Conservation (phyloP, 2,113 vertebrate species). For the Reinhardtius hippoglossoides region DNA sequence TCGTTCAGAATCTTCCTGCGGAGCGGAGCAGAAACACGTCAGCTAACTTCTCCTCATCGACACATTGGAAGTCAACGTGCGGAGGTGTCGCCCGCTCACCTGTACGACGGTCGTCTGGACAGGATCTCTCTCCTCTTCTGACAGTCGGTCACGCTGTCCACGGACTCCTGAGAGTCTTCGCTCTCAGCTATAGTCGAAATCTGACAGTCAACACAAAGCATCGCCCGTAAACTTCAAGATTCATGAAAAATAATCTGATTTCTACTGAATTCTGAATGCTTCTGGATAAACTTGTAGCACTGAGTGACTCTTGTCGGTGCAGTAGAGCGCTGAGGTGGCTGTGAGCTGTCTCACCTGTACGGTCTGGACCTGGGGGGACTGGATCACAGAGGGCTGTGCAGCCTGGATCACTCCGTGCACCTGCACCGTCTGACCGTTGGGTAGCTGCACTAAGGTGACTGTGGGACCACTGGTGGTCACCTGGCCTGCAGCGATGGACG, state of each 20-base stretch:
- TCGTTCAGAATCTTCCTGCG: constrained; percentile 99
- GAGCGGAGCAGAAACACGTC: neutral
- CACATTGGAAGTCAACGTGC: no score
- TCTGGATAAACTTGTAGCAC: no score
- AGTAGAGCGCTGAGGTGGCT: no score
- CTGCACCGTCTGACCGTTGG: constrained; percentile 98
- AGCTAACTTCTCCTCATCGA: neutral
- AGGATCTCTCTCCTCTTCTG: constrained; percentile 99
- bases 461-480: constrained; percentile 90
- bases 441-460: constrained; percentile 95
- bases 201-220: constrained; percentile 68
- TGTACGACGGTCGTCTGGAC: constrained; percentile 96
- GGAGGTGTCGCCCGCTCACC: constrained; percentile 76
- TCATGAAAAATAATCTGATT: neutral
- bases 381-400: constrained; percentile 97
- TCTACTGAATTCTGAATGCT: no score
- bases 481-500: constrained; percentile 91
- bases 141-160: constrained; percentile 96
- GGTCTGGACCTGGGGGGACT: constrained; percentile 97
- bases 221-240: no score
- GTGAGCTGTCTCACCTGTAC: constrained; percentile 88
- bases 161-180: constrained; percentile 98
- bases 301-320: no score
- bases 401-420: constrained; percentile 99
- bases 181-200: constrained; percentile 98